These are phyloP conservation scores for Ametastegia equiseti DNA, from an alignment of 2,888 invertebrate genomes.

Conservation along the genomic window DNA sequence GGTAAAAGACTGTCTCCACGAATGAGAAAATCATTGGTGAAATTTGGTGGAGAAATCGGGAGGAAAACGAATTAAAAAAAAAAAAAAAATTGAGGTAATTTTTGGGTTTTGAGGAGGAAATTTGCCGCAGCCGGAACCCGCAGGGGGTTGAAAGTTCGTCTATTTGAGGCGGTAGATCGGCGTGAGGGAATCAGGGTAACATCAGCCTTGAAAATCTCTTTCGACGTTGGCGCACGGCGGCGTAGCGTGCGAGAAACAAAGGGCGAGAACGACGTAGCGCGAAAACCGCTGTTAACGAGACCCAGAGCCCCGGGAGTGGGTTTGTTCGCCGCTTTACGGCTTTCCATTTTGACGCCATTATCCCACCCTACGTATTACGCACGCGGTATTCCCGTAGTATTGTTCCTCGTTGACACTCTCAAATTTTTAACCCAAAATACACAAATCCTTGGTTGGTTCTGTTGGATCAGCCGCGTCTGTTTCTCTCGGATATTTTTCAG, in stretches of 20 bases:
- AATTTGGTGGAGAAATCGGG: too few relatives aligned
- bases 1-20: background rate
- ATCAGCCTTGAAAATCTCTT: conserved; percentile 40
- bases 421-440: conserved; percentile 7
- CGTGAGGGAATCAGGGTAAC: background rate
- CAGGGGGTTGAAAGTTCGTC: background rate
- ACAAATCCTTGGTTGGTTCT: background rate
- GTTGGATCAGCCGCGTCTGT: background rate
- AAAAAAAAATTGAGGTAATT: background rate
- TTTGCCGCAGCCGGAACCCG: background rate
- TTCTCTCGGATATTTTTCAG: too few relatives aligned
- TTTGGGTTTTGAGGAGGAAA: background rate
- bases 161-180: background rate
- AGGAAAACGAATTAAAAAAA: too few relatives aligned
- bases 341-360: conserved; percentile 48
- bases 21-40: too few relatives aligned
- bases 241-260: conserved; percentile 22
- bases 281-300: conserved; percentile 48
- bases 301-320: conserved; percentile 12
- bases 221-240: conserved; percentile 36
- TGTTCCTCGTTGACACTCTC: conserved; percentile 41
- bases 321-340: conserved; percentile 47
- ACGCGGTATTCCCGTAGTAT: conserved; percentile 28
- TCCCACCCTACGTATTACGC: conserved; percentile 41
- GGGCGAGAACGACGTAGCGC: conserved; percentile 39